These are phyloP conservation scores for Bucorvus abyssinicus DNA, from an alignment of 2,797 vertebrate genomes.

Conservation along the genomic window DNA sequence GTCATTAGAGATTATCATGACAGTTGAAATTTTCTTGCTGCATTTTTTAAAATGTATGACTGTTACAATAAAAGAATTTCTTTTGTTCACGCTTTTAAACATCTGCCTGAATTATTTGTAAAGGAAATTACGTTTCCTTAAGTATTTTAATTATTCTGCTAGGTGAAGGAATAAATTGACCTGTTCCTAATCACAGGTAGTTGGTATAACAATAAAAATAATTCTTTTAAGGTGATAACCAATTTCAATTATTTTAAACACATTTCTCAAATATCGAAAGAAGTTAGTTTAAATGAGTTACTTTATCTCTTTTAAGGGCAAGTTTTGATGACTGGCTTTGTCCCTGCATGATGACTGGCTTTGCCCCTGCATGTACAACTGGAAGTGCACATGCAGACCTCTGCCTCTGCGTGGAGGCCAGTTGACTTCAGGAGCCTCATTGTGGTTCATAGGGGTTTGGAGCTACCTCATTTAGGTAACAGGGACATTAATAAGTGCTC, in stretches of 20 bases:
- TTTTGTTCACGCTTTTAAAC: constrained; percentile 50
- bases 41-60: constrained; percentile 36
- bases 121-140: constrained; percentile 49
- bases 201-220: background rate
- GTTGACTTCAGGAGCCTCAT: background rate
- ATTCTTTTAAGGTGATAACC: background rate
- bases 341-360: background rate
- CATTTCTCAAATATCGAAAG: background rate
- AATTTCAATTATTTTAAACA: background rate
- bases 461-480: background rate
- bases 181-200: background rate
- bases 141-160: background rate
- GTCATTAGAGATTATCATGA: constrained; percentile 55
- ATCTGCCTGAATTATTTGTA: constrained; percentile 58
- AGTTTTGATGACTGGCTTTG: background rate
- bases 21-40: constrained; percentile 65
- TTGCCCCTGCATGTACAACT: background rate
- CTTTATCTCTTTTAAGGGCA: background rate
- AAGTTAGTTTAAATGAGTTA: background rate
- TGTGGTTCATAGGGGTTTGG: background rate
- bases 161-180: background rate
- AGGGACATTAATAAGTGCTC: background rate
- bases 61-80: constrained; percentile 62
- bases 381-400: background rate
- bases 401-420: background rate